Base-by-base conservation (phyloP, 2,797 vertebrate species). In the Bufotes viridis region DNA sequence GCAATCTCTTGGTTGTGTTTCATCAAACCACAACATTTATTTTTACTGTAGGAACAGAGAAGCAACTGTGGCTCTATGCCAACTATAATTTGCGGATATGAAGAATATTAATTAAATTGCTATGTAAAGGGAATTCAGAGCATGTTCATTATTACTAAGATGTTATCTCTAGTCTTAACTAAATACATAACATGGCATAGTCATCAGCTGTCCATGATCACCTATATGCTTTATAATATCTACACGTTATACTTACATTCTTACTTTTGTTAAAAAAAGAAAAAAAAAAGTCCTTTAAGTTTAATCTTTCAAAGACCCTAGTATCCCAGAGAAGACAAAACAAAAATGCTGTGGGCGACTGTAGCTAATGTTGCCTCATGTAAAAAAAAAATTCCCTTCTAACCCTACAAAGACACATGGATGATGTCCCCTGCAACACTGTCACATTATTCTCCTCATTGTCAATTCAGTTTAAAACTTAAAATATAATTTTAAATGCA, bases 31-130 rank as follows among this genome's bases (percentile, higher is more conserved):
- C 60, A 65, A 60, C 42, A 70, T 75, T 51, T 75, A 61, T 76
- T 63, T 76, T 65, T 13, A 78, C 72, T 72, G 42, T 1, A 18
- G 55, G 26, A 84, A 42, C 5, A n/a, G 82, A 55, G 61, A 53
- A 29, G 53, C 12, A 78, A 86, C 18, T 34, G 13, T 86, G 60
- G 61, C 63, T 79, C 13, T 53, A 22, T 22, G 10, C 60, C 51
- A 86, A 61, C 49, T 42, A 78, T 78, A 26, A 65, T 69, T 86
- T 57, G 69, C 18, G 7, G n/a, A 65, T 67, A 79, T 42, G 75
- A 79, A 18, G 14, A 86, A 78, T 65, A 86, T 53, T 78, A 78
- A 85, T 65, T 78, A 60, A 76, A 79, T 55, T 58, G 11, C 1
- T n/a, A 65, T 85, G 74, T 11, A 85, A 26, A 42, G 34, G 42